phyloP scores from a whole-genome alignment of 2,797 vertebrate species.

The Euphonia xanthogaster region DNA sequence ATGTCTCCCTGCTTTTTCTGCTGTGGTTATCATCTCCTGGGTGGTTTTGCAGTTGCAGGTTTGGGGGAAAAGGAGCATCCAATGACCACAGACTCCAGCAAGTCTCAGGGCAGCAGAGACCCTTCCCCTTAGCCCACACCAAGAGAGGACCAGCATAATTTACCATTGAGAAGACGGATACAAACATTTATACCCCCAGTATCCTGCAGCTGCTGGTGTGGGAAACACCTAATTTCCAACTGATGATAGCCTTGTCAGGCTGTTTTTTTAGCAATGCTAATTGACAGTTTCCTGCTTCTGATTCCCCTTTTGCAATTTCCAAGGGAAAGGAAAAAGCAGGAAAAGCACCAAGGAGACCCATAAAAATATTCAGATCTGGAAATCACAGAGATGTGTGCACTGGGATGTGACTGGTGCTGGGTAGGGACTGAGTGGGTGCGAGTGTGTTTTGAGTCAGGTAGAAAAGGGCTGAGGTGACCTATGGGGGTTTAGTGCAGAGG shows the following conservation, averaged over 20 bases:
- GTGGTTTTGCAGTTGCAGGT: neutral
- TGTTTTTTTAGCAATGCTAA: neutral
- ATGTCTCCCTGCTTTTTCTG: neutral
- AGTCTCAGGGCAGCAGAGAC: neutral
- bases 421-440: neutral
- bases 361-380: neutral
- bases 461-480: neutral
- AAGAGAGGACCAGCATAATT: neutral
- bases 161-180: neutral
- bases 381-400: fast-evolving
- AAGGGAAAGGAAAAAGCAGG: neutral
- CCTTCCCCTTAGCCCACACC: neutral
- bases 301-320: neutral
- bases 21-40: neutral
- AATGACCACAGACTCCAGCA: neutral
- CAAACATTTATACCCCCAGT: neutral
- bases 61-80: neutral
- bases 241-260: neutral
- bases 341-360: neutral
- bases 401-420: neutral
- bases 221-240: neutral
- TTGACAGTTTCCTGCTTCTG: neutral
- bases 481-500: neutral
- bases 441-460: neutral
- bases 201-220: neutral